Evolutionary conservation across 2,888 invertebrate genomes (phyloP).

Genomic region (Agrotis exclamationis): DNA sequence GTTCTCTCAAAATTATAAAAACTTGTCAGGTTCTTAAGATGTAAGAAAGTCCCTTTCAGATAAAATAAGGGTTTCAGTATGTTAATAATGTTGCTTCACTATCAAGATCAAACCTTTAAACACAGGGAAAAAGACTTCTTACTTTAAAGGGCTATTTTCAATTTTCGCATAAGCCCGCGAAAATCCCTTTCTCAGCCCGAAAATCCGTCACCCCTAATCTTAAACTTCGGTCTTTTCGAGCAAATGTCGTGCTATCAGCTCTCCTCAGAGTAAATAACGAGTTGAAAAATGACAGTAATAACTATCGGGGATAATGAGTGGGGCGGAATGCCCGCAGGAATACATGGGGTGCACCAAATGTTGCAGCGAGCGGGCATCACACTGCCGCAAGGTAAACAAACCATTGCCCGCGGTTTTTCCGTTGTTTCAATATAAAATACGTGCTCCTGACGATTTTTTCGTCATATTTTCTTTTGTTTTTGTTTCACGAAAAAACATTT

Average conservation of each 20-base stretch:
- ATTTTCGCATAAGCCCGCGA: conserved; percentile 83
- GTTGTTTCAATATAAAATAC: conserved; percentile 67
- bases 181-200: conserved; percentile 76
- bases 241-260: conserved; percentile 90
- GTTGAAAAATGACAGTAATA: conserved; percentile 91
- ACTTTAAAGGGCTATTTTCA: conserved; percentile 86
- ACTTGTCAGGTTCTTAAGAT: not conserved
- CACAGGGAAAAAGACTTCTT: conserved; percentile 68
- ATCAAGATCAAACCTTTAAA: conserved; percentile 67
- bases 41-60: not conserved
- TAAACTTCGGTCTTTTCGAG: conserved; percentile 81
- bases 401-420: conserved; percentile 67
- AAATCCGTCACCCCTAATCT: conserved; percentile 86
- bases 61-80: not conserved
- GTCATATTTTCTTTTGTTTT: conserved; percentile 29
- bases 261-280: conserved; percentile 90
- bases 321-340: conserved; percentile 89
- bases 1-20: not conserved
- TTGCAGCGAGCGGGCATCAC: conserved; percentile 75
- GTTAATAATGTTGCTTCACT: conserved; percentile 44
- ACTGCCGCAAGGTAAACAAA: conserved; percentile 83
- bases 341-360: conserved; percentile 89
- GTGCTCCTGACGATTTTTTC: conserved; percentile 57
- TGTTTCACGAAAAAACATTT: conserved; percentile 17
- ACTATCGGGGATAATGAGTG: conserved; percentile 90